Evolutionary conservation across 1,140 invertebrate genomes (phyloP).

Genomic region (Pseudomyrmex dendroicus): DNA sequence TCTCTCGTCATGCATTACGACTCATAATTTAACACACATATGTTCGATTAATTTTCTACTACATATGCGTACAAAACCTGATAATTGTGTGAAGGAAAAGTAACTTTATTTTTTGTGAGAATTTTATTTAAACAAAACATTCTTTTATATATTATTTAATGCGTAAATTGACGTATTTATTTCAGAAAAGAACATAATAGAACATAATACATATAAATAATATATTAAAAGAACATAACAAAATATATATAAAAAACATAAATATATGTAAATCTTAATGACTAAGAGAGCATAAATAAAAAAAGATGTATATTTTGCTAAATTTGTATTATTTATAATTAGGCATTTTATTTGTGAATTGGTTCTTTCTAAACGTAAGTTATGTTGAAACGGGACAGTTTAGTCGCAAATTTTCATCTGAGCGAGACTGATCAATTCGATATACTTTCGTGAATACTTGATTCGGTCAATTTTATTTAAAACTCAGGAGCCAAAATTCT

Average conservation of each 20-base stretch:
- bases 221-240: not conserved
- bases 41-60: slow-evolving; percentile 61
- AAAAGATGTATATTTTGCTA: slow-evolving; percentile 21
- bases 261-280: not conserved
- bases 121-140: too few relatives aligned
- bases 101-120: not conserved
- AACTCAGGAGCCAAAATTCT: not conserved
- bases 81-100: not conserved
- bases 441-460: not conserved
- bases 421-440: slow-evolving; percentile 26
- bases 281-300: not conserved
- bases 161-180: too few relatives aligned
- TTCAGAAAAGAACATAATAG: too few relatives aligned
- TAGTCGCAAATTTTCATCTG: slow-evolving; percentile 38
- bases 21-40: slow-evolving; percentile 56
- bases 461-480: not conserved
- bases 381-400: slow-evolving; percentile 22
- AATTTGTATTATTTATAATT: slow-evolving; percentile 62
- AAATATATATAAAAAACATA: not conserved
- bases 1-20: slow-evolving; percentile 9
- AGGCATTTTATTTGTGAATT: slow-evolving; percentile 49
- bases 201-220: too few relatives aligned
- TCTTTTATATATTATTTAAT: too few relatives aligned
- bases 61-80: slow-evolving; percentile 19
- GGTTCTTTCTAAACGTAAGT: not conserved